These are phyloP conservation scores for Chionis minor DNA, from an alignment of 2,113 vertebrate genomes.

Conservation along the genomic window DNA sequence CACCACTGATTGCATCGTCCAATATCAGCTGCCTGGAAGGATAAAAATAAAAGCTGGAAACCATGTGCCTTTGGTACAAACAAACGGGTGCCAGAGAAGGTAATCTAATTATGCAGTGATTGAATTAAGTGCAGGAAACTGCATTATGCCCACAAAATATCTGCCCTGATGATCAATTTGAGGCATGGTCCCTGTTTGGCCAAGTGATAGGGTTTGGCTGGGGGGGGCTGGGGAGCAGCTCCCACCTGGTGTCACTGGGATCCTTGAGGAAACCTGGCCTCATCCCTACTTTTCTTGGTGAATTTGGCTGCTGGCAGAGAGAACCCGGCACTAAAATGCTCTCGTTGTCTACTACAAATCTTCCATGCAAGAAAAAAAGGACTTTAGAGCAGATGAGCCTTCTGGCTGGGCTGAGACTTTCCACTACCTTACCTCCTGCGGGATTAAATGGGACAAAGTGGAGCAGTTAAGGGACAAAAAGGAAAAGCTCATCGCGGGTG, in stretches of 20 bases:
- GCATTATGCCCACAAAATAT: background rate
- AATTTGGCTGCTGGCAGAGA: background rate
- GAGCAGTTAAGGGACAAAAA: background rate
- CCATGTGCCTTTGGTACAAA: background rate
- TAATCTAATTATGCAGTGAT: slow-evolving; percentile 9
- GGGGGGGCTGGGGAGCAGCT: background rate
- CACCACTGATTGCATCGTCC: background rate
- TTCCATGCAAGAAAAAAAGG: background rate
- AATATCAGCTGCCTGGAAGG: background rate
- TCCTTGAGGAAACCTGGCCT: background rate
- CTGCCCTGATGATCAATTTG: background rate
- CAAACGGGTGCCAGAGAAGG: background rate
- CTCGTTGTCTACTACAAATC: background rate
- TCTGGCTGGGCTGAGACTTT: background rate
- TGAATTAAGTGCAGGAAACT: slow-evolving; percentile 6
- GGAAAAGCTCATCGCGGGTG: background rate
- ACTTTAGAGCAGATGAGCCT: background rate
- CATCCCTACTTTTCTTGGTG: background rate
- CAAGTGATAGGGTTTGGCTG: background rate
- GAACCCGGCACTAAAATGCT: background rate
- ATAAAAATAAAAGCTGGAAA: slow-evolving; percentile 30
- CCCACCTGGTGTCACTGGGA: fast-evolving
- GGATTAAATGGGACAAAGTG: background rate
- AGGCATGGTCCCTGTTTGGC: background rate
- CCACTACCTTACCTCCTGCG: fast-evolving